phyloP scores from a whole-genome alignment of 2,113 vertebrate genomes.

The Girardinichthys multiradiatus region DNA sequence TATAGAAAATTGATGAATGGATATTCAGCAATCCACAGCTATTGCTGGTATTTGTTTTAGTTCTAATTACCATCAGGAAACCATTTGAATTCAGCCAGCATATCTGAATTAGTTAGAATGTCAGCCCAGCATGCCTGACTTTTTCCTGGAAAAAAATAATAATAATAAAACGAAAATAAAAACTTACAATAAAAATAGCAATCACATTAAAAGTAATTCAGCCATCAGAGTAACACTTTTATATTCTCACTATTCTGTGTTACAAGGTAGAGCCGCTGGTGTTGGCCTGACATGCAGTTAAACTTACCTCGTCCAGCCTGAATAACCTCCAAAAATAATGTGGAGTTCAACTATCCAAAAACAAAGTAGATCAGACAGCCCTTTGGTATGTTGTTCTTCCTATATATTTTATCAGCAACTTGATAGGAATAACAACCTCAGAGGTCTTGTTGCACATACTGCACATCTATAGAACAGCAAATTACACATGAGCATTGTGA shows the following conservation, averaged over 20 bases:
- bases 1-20: too few relatives aligned
- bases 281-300: constrained; percentile 8
- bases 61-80: too few relatives aligned
- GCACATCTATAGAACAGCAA: not conserved
- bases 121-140: too few relatives aligned
- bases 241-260: too few relatives aligned
- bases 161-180: too few relatives aligned
- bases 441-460: not conserved
- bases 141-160: too few relatives aligned
- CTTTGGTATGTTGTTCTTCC: constrained; percentile 46
- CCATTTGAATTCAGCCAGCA: too few relatives aligned
- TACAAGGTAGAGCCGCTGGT: not conserved
- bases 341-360: constrained; percentile 38
- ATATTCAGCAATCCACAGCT: too few relatives aligned
- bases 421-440: constrained; percentile 24
- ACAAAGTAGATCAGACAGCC: constrained; percentile 44
- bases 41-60: too few relatives aligned
- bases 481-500: not conserved
- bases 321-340: constrained; percentile 32
- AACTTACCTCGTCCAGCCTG: constrained; percentile 58
- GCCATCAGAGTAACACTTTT: not conserved
- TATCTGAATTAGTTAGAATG: too few relatives aligned
- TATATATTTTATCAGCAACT: constrained; percentile 38
- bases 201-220: not conserved
- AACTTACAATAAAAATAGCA: too few relatives aligned